These are phyloP conservation scores for Caenorhabditis becei DNA, from an alignment of 2,888 invertebrate species.

Conservation along the genomic window DNA sequence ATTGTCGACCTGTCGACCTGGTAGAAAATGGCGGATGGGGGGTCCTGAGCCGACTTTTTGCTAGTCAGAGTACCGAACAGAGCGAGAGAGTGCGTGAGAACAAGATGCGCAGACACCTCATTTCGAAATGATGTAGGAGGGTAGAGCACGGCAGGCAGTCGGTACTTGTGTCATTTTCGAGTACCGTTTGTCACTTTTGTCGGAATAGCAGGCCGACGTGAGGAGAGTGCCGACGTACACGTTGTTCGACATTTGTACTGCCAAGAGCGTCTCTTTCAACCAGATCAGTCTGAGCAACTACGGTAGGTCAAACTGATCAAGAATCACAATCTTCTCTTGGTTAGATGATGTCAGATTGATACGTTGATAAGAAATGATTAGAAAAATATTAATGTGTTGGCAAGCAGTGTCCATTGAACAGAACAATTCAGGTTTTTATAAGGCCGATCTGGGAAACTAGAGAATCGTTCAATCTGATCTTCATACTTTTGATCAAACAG, in stretches of 20 bases:
- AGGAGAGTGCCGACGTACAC: constrained; percentile 51
- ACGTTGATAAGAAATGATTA: too few relatives aligned
- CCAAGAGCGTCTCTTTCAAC: constrained; percentile 37
- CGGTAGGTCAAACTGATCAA: constrained; percentile 58
- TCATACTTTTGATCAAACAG: neutral
- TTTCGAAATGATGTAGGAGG: constrained; percentile 50
- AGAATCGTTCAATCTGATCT: neutral
- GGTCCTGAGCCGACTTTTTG: constrained; percentile 30
- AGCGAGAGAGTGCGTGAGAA: constrained; percentile 23
- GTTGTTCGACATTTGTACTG: constrained; percentile 51
- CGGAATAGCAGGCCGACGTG: constrained; percentile 54
- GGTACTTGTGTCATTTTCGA: constrained; percentile 58
- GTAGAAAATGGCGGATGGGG: constrained; percentile 23
- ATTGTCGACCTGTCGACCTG: constrained; percentile 14
- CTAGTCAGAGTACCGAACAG: constrained; percentile 27
- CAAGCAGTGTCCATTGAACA: too few relatives aligned
- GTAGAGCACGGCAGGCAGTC: constrained; percentile 12
- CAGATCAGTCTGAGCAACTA: constrained; percentile 39
- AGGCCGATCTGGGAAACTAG: neutral
- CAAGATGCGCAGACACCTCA: constrained; percentile 39
- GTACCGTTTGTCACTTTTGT: constrained; percentile 64
- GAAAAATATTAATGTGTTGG: too few relatives aligned
- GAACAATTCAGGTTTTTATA: neutral
- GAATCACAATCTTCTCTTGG: constrained; percentile 17
- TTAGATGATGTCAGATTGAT: neutral